Evolutionary conservation across 2,113 vertebrate species (phyloP).

Genomic region (Microcebus tavaratra): DNA sequence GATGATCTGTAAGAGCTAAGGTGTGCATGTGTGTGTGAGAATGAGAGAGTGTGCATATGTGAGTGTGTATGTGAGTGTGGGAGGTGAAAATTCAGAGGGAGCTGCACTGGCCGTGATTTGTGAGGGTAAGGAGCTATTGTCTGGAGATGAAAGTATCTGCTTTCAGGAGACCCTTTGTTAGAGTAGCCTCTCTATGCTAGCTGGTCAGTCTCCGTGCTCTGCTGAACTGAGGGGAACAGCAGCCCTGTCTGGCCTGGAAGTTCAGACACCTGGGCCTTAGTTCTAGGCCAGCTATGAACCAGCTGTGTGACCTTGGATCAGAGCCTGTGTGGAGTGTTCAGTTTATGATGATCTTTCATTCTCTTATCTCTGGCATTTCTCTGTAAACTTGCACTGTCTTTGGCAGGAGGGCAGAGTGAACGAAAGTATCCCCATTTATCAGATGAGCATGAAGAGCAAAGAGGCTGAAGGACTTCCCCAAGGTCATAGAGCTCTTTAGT

Average conservation of each 20-base stretch:
- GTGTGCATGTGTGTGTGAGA: not conserved
- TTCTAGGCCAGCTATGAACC: not conserved
- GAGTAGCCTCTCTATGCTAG: not conserved
- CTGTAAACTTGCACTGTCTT: not conserved
- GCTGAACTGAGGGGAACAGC: not conserved
- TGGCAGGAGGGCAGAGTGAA: not conserved
- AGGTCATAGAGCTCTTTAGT: slow-evolving; percentile 29
- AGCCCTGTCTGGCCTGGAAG: not conserved
- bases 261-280: not conserved
- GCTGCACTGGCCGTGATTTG: not conserved
- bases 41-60: not conserved
- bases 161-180: not conserved
- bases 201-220: not conserved
- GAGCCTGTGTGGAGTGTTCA: not conserved
- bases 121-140: not conserved
- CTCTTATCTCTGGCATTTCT: not conserved
- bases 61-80: not conserved
- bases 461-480: not conserved
- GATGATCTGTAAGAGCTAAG: not conserved
- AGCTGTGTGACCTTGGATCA: slow-evolving; percentile 35
- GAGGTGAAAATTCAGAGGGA: not conserved
- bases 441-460: not conserved
- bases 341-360: slow-evolving; percentile 4
- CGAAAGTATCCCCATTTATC: slow-evolving; percentile 1
- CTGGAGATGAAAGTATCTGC: not conserved